A percentile compares a stretch with the other conserved stretches of the same genome.
These are phyloP conservation scores for Heliothis virescens DNA, from an alignment of 1,140 invertebrate genomes.

Conservation along the genomic window DNA sequence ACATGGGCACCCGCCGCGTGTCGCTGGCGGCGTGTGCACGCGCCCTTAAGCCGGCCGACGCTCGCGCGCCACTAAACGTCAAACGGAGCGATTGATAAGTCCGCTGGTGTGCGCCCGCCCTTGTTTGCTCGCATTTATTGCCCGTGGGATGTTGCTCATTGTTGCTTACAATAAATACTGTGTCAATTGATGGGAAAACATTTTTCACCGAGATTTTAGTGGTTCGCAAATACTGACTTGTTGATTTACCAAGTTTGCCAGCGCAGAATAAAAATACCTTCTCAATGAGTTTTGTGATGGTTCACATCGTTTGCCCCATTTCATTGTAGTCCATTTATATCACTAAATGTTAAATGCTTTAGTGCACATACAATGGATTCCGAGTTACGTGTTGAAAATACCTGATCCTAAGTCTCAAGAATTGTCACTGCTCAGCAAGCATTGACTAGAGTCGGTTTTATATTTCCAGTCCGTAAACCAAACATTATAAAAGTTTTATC, in stretches of 20 bases:
- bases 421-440: too few species aligned
- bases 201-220: conserved; percentile 57
- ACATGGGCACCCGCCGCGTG: conserved; percentile 49
- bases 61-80: conserved; percentile 72
- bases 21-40: conserved; percentile 60
- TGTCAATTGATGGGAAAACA: conserved; percentile 69
- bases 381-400: too few species aligned
- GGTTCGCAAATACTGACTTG: conserved; percentile 29
- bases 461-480: too few species aligned
- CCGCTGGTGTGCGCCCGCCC: conserved; percentile 56
- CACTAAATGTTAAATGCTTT: not conserved
- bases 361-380: too few species aligned
- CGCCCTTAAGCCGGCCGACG: conserved; percentile 64
- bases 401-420: too few species aligned
- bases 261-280: not conserved
- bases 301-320: not conserved
- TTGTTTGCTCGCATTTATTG: conserved; percentile 74
- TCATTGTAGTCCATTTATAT: not conserved
- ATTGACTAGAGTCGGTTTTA: too few species aligned
- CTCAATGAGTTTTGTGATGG: not conserved
- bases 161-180: conserved; percentile 68
- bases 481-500: too few species aligned
- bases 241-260: conserved; percentile 5
- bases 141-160: conserved; percentile 70
- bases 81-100: conserved; percentile 73